Evolutionary conservation across 2,888 invertebrate species (phyloP), one percentile per base, ranked within the genome.

Genomic region (Eudiplozoon nipponicum): DNA sequence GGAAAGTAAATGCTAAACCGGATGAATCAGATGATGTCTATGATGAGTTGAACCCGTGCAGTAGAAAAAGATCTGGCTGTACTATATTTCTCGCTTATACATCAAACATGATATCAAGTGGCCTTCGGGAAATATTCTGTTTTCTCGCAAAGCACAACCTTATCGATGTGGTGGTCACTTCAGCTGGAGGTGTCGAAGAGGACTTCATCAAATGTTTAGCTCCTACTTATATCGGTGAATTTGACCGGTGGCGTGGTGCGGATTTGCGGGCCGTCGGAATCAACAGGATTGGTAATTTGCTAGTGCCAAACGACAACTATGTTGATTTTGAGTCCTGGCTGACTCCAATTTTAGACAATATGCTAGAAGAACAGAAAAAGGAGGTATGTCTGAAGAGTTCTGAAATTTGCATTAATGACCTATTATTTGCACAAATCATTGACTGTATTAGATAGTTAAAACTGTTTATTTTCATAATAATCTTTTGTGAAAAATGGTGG

Each of bases 141-240:
- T 94, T 75, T 63, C 62, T 80, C 40, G 74, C 71, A 1, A 68
- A 80, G 52, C 70, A 77, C 53, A 70, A 69, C 54, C 68, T 81
- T 65, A 69, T 94, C 22, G 94, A 98, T 59, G 81, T 81, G 53
- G 67, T 98, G 46, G 90, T 94, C 1, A 76, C 90, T 1, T 80
- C 84, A 9, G 94, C 90, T 0, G 94, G 94, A 1, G 94, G 94
- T 1, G 66, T 98, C 0, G 94, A 98, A 58, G 94, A 98, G 61
- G 94, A 98, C 62, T 69, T 94, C 34, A 94, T 98, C 31, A 98
- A 98, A 64, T 94, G 94, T 55, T 63, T 98, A 39, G 78, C 77
- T 1, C 76, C 81, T 0, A 90, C 86, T 0, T 84, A 69, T 50
- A 55, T 94, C 37, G 94, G 90, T 0, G 75, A 80, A 51, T 90